Base-by-base conservation (phyloP, 2,888 invertebrate species). In the Andricus quercusramuli region DNA sequence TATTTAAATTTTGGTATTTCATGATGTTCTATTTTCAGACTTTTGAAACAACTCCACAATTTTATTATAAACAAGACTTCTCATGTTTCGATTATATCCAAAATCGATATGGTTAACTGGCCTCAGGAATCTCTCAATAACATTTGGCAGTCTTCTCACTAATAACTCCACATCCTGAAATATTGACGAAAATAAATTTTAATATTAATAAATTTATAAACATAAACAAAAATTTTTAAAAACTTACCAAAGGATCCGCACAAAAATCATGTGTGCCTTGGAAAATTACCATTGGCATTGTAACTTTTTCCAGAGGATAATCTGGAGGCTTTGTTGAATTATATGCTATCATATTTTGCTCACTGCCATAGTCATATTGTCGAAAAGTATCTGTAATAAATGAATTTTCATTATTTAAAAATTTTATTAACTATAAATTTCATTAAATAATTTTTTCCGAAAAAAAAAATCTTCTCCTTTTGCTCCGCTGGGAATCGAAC, bases 321-420 rank as follows among this genome's bases (percentile, higher is more conserved):
- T 76, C 47, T 37, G 76, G 76, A n/a, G 76, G 76, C 20, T 25
- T 20, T 2, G n/a, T 17, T 1, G 56, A 32, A 59, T 76, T 76
- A 32, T 76, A 76, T 17, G 56, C 5, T 37, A 29, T 22, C 9
- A 59, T 9, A 59, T 76, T 76, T 22, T 37, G 22, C 6, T 20
- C 32, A 29, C 25, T 76, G 0, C 76, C 76, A 76, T 76, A 76
- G 56, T 76, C 76, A 32, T 37, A 76, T 76, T 29, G 15, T 4
- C 76, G 20, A 59, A 76, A 76, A 22, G 76, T 25, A n/a, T 25
- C 76, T 76, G 32, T 8, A 76, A 32, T 15, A 2, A 29, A 51
- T n/a, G 32, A 51, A 25, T 51, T 9, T 0, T 37, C 0, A 44
- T 47, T 25, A 47, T 37, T n/a, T 17, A 5, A 1, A 25, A 13